Base-by-base conservation (phyloP, 2,113 vertebrate genomes). In the Gymnarchus niloticus region DNA sequence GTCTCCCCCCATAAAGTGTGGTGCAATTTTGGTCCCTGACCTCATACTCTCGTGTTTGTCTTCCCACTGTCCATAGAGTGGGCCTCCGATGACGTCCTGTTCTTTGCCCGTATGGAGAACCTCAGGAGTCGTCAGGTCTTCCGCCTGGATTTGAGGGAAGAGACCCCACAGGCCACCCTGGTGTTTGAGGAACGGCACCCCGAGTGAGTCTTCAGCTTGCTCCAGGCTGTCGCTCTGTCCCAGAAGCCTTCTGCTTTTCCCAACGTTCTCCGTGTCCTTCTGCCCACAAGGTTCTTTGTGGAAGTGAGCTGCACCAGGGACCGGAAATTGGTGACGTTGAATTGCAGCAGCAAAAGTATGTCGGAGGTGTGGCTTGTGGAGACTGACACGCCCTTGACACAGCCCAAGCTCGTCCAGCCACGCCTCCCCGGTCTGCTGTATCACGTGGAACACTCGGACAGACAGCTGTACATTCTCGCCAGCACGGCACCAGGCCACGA, bases 351-450 rank as follows among this genome's bases (percentile, higher is more conserved):
- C 92, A 98, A 97, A 91, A 96, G 90, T 76, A 94, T 95, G 81
- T 99, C 98, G 1, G 97, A 99, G 92, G 97, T 99, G 69, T 94
- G 96, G 94, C 84, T 98, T 41, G 88, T 97, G 85, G 94, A 97
- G 51, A 93, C 91, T 84, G 89, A 87, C 49, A 81, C 90, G 49
- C 94, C 95, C 81, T 91, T 90, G 86, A 92, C 92, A 65, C 87
- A 91, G 25, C 97, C 97, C 14, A 14, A 89, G n/a, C 93, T 98
- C 83, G 93, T 98, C 61, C 96, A 98, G 89, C 91, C 93, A 77
- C 93, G 97, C 51, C 94, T 93, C 59, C 87, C 90, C 6, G 96
- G 95, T 0, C 89, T 99, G 3, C 89, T 98, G 84, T 99, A 99
- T 91, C 95, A 97, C 0, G 85, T 96, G 5, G 98, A 99, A 87